Evolutionary conservation across 1,140 invertebrate genomes (phyloP), one percentile per base, ranked within the genome.

Genomic region (Potamilus streckersoni): DNA sequence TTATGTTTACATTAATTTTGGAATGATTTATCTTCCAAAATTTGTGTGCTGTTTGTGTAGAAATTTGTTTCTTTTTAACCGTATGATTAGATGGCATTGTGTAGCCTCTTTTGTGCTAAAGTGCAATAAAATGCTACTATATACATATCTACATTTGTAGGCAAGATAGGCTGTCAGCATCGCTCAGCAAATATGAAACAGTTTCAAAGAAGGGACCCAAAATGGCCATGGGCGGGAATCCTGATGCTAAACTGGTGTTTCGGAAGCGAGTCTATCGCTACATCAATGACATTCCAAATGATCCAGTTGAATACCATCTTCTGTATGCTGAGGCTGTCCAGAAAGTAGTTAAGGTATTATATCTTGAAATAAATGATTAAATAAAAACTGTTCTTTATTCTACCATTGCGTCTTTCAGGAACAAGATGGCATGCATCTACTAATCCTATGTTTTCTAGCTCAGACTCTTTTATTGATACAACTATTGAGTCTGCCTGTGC

Each of bases 271-370:
- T 99, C 11, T 98, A 98, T 90, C 93, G 94, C 74, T 94, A 94
- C 79, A 95, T 94, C 4, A 92, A 95, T 56, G 96, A 98, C 90
- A 92, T 98, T 73, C 96, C 96, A n/a, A 96, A 97, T 89, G 97
- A 98, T 91, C 96, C 96, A 0, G 95, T 98, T 0, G 97, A 99
- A 92, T 95, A 98, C 11, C 96, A 96, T 84, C 92, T 99, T 83
- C 91, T 99, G 2, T 99, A 97, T 91, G 95, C 97, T 60, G 97
- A 98, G 91, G 96, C 96, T 81, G 96, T 98, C 2, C 94, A 97
- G 85, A 95, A 94, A 86, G 96, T 98, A 63, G 96, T 98, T 12
- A 97, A 97, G 92, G 96, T 97, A 92, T 87, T 83, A 89, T 23
- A 59, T 55, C 1, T 17, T 70, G n/a, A 62, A 17, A 62, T 38